Evolutionary conservation across 2,113 vertebrate species (phyloP), one percentile per base, ranked within the genome.

Genomic region (Psilopogon haemacephalus): DNA sequence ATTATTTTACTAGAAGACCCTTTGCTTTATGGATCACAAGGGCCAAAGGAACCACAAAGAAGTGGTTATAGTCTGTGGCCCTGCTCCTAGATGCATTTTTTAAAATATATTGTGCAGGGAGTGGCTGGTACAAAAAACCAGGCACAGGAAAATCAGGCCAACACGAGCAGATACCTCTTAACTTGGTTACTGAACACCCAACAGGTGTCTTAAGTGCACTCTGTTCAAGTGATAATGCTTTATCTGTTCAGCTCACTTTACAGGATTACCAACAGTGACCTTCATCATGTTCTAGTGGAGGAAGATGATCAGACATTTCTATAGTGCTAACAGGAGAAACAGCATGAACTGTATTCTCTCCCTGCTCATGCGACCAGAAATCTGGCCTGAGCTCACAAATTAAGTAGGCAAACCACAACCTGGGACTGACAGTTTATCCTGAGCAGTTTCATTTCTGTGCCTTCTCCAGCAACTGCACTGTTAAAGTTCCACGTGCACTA

Each of bases 171-270:
- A 2, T 50, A n/a, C 19, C 50, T 62, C 59, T 48, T 52, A 72
- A 58, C 26, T 72, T 58, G 14, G 12, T 35, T 72, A 83, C 30
- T 38, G 16, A 68, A 48, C 2, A 4, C 13, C 48, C 28, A 17
- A 37, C 0, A 56, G 4, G 21, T 67, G 15, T 8, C 48, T 64
- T 0, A 0, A 71, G 27, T 56, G 8, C 11, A 54, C 8, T 37
- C 62, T 76, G 72, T 50, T 23, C 38, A 32, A 33, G 7, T 52
- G 9, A 30, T 23, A 23, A 37, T 6, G 11, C 74, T 84, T 84
- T 32, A 40, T 10, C 46, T 71, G 15, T 40, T 75, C 42, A 64
- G 23, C 74, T 28, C 27, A 65, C 52, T 70, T 65, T 33, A 86
- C 23, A 83, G 30, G 44, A 37, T 42, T 55, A 59, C 44, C 70